Conservation (phyloP, 2,888 invertebrate genomes). For the Nymphalis urticae region DNA sequence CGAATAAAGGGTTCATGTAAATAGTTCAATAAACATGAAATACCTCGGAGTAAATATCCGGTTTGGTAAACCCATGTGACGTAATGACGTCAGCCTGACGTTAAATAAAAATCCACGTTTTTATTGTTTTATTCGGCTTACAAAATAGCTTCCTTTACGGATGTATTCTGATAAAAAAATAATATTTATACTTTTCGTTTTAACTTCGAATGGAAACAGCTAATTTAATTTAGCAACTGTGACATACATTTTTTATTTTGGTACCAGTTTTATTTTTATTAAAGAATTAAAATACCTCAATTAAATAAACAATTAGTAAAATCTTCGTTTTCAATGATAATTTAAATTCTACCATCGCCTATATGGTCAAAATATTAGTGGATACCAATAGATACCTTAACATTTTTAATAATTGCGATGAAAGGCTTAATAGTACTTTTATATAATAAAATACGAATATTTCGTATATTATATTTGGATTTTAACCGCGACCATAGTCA, state of each 20-base stretch:
- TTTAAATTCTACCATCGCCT: too few species aligned
- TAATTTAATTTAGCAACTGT: not conserved
- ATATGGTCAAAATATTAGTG: too few species aligned
- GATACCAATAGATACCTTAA: too few species aligned
- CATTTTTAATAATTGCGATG: too few species aligned
- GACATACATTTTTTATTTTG: not conserved
- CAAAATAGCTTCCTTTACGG: not conserved
- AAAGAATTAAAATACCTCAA: too few species aligned
- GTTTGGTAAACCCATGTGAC: not conserved
- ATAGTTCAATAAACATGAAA: not conserved
- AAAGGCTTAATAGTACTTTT: too few species aligned
- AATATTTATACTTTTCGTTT: not conserved
- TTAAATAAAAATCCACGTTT: not conserved
- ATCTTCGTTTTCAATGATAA: too few species aligned
- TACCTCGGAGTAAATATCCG: constrained; percentile 5
- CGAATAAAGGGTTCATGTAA: constrained; percentile 1
- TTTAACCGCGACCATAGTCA: too few species aligned
- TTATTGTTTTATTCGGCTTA: not conserved
- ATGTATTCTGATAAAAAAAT: not conserved
- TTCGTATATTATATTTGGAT: too few species aligned
- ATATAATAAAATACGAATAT: too few species aligned
- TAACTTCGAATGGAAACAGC: not conserved
- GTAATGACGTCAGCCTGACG: not conserved
- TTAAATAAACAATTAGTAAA: too few species aligned
- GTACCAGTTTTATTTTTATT: not conserved